Conservation (phyloP, 2,888 invertebrate species). For the Andrena fulva region DNA sequence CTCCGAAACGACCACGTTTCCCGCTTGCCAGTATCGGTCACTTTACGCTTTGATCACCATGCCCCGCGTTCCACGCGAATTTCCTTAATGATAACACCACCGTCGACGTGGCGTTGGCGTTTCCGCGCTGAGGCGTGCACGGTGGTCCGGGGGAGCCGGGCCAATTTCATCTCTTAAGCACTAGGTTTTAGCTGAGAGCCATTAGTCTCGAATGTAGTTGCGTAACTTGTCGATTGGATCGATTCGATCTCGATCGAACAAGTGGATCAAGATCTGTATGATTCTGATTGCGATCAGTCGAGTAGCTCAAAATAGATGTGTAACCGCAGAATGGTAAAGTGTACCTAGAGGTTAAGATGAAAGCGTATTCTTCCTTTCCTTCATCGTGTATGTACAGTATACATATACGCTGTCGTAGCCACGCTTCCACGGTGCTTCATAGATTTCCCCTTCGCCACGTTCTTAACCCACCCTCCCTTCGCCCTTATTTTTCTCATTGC, state of each 20-base stretch:
- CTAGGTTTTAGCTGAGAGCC: slow-evolving; percentile 4
- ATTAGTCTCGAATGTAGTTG: slow-evolving; percentile 1
- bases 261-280: too few relatives aligned
- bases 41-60: slow-evolving; percentile 61
- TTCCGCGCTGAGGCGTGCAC: not conserved
- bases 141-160: slow-evolving; percentile 18
- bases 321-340: too few relatives aligned
- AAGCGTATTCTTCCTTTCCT: not conserved
- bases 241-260: too few relatives aligned
- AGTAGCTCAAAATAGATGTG: too few relatives aligned
- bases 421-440: slow-evolving; percentile 6
- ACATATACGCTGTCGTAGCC: too few relatives aligned
- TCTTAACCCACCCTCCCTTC: slow-evolving; percentile 14
- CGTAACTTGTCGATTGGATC: too few relatives aligned
- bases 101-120: not conserved
- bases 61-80: slow-evolving; percentile 41
- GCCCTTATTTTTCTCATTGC: slow-evolving; percentile 63
- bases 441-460: slow-evolving; percentile 16
- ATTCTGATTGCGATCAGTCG: too few relatives aligned
- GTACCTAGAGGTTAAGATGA: too few relatives aligned
- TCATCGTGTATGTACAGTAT: not conserved
- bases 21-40: slow-evolving; percentile 50
- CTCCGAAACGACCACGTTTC: slow-evolving; percentile 59
- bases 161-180: slow-evolving; percentile 29
- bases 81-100: slow-evolving; percentile 51